These are phyloP conservation scores for Lampropteryx suffumata DNA, from an alignment of 2,888 invertebrate genomes.

Conservation along the genomic window DNA sequence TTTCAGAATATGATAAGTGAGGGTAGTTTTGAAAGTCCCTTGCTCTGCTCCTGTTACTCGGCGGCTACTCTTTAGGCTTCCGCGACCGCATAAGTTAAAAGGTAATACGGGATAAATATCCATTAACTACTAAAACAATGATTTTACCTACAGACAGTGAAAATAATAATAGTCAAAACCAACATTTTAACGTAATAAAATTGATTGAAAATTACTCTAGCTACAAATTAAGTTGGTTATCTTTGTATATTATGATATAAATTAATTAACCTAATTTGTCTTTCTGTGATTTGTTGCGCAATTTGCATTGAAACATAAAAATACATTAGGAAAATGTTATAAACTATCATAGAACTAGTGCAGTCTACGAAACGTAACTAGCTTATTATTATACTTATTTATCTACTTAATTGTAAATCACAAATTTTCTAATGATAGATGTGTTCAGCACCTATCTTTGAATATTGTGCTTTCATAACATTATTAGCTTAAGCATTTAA, in stretches of 20 bases:
- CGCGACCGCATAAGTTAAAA: too few species aligned
- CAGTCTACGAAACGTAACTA: constrained; percentile 35
- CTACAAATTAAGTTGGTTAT: constrained; percentile 65
- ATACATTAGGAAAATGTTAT: neutral
- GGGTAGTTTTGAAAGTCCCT: too few species aligned
- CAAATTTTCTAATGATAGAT: constrained; percentile 34
- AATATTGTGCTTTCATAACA: constrained; percentile 26
- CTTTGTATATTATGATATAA: constrained; percentile 73
- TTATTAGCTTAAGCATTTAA: constrained; percentile 10
- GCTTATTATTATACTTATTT: constrained; percentile 29
- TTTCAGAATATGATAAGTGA: too few species aligned
- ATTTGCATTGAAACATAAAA: constrained; percentile 6
- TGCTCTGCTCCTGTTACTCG: too few species aligned
- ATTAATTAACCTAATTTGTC: constrained; percentile 44
- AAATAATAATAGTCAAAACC: neutral
- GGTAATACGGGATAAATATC: too few species aligned
- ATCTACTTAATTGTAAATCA: constrained; percentile 35
- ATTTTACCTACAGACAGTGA: too few species aligned
- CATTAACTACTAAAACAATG: too few species aligned
- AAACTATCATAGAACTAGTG: constrained; percentile 26
- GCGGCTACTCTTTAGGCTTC: too few species aligned
- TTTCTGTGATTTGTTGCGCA: constrained; percentile 27
- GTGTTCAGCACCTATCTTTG: constrained; percentile 31
- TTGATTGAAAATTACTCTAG: constrained; percentile 57
- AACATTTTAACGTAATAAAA: neutral